phyloP scores from a whole-genome alignment of 2,113 vertebrate species.

The Ia io region DNA sequence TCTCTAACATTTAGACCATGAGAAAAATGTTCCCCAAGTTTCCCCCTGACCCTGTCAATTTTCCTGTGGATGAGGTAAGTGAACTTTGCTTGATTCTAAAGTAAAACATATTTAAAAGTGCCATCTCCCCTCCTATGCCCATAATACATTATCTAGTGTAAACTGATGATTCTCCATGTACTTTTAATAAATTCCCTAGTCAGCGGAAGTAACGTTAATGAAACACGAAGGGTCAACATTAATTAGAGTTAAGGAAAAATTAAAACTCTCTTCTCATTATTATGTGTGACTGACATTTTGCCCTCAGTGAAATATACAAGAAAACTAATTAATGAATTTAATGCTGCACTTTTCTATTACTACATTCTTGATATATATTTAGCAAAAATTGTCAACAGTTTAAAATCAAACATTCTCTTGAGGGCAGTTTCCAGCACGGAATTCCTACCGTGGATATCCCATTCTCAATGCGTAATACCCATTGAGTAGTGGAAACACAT shows the following conservation, averaged over 20 bases:
- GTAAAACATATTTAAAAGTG: slow-evolving; percentile 30
- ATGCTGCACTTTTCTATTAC: slow-evolving; percentile 14
- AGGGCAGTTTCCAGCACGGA: neutral
- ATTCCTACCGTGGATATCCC: neutral
- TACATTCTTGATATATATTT: slow-evolving; percentile 27
- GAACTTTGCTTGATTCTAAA: neutral
- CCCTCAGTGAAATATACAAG: slow-evolving; percentile 62
- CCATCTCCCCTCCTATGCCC: neutral
- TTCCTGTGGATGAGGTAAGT: neutral
- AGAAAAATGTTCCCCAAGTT: neutral
- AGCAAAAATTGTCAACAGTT: slow-evolving; percentile 25
- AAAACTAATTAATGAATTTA: slow-evolving; percentile 60
- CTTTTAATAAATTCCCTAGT: slow-evolving; percentile 53
- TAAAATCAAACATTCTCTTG: neutral
- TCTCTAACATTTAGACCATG: neutral
- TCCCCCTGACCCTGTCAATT: neutral
- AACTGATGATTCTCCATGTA: neutral
- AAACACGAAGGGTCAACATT: slow-evolving; percentile 75
- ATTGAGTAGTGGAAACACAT: neutral
- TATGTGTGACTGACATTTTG: slow-evolving; percentile 62
- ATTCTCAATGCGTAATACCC: neutral
- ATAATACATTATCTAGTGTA: slow-evolving; percentile 10
- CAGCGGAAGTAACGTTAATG: slow-evolving; percentile 72
- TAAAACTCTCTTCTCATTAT: slow-evolving; percentile 72
- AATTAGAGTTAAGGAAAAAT: slow-evolving; percentile 79